These are phyloP conservation scores for Rhincodon typus DNA, from an alignment of 2,797 vertebrate species.

Conservation along the genomic window DNA sequence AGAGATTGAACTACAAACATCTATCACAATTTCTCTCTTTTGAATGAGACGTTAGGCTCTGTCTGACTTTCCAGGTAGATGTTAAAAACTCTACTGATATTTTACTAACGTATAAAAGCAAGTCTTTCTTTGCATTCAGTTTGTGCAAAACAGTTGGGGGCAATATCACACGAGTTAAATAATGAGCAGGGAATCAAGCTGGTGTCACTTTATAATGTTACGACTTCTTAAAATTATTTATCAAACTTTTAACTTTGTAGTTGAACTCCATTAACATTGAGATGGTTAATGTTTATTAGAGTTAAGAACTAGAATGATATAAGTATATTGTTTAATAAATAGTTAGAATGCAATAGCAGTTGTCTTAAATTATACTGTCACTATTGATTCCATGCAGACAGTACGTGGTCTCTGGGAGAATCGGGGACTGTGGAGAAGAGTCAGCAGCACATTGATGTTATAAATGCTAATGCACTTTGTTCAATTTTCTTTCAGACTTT, in stretches of 20 bases:
- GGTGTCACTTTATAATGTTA: neutral
- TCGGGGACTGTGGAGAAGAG: neutral
- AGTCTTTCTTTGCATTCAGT: no score
- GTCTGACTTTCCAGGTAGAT: neutral
- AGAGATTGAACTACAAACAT: neutral
- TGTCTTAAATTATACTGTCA: constrained; percentile 17
- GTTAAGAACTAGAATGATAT: neutral
- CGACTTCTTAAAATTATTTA: neutral
- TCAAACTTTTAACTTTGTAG: neutral
- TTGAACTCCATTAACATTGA: neutral
- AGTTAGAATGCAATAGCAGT: neutral
- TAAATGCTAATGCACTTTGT: constrained; percentile 8
- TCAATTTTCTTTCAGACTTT: constrained; percentile 15
- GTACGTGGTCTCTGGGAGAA: neutral
- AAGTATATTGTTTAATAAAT: constrained; percentile 7
- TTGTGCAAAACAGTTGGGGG: no score
- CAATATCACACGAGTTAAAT: neutral
- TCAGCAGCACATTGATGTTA: neutral
- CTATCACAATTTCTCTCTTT: neutral
- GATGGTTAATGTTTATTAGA: neutral
- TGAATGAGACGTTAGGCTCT: neutral
- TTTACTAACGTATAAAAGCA: neutral
- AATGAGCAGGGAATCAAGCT: neutral
- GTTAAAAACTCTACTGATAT: neutral
- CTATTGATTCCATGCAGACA: constrained; percentile 4